Base-by-base conservation (phyloP, 37 sponge, comb jelly and placozoan genomes). In the Hormiphora californensis region DNA sequence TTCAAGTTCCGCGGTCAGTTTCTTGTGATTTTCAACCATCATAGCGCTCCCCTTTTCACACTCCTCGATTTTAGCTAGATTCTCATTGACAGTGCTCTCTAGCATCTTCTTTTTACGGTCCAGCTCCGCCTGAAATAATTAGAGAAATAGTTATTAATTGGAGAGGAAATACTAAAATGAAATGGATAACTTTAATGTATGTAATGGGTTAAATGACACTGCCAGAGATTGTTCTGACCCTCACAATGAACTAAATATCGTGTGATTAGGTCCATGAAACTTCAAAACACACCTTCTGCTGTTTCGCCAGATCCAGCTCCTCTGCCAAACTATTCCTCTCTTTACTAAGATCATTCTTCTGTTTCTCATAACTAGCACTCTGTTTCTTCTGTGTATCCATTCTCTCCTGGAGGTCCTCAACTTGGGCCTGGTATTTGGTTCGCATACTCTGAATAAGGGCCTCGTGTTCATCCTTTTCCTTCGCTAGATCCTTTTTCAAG, bases 331-430 rank as follows among this genome's bases (percentile, higher is more conserved):
- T 19, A 31, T 39, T 40, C 30, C 54, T 68, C 22, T 86, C 87
- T 57, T 53, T 40, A 12, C 32, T 63, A 30, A 57, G 30, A 12
- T 86, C 44, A 25, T 25, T 33, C 30, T 86, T 86, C 62, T 39
- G 59, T 67, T 86, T 86, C 87, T 86, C 54, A 39, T 40, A 32
- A 38, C 44, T 54, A 34, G 54, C 87, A 19, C 39, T 39, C 4
- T 33, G 3, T 87, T 91, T 93, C 69, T 88, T 92, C 21, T 85
- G 40, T 34, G 89, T 41, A 33, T 97, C 98, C 86, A 97, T 53
- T 78, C 94, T 92, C 21, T 97, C 94, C 32, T 90, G 87, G 36
- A 97, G 89, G 22, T 97, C 98, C 40, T 94, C 91, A 0, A 92
- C 86, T 39, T 89, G 86, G 34, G 87, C 17, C 32, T 65, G 67